Conservation (phyloP, 2,888 invertebrate species). For the Deroplatys truncata region DNA sequence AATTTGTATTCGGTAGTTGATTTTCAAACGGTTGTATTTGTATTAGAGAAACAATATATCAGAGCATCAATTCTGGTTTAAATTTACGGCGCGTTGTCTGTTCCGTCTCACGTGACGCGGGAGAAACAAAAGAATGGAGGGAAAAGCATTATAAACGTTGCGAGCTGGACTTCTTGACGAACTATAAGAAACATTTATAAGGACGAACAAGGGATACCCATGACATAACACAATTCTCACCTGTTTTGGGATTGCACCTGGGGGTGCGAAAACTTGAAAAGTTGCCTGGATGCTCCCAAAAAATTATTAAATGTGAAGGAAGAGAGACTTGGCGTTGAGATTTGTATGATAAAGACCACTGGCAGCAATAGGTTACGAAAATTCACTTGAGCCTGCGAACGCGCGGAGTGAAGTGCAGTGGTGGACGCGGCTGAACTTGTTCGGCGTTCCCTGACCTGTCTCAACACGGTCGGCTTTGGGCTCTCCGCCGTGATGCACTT, state of each 20-base stretch:
- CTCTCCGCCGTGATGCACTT: slow-evolving; percentile 13
- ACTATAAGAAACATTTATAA: neutral
- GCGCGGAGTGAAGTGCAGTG: neutral
- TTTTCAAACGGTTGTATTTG: too few relatives aligned
- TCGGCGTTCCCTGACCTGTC: slow-evolving; percentile 20
- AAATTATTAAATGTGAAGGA: neutral
- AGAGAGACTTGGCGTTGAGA: neutral
- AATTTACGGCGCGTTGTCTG: neutral
- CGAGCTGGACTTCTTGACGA: neutral
- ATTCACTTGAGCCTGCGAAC: neutral
- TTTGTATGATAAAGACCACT: neutral
- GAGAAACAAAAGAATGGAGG: neutral
- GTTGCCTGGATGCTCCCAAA: neutral
- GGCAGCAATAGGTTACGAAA: neutral
- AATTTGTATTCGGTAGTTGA: too few relatives aligned
- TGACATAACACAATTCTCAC: neutral
- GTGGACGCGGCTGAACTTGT: neutral
- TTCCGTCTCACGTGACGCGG: neutral
- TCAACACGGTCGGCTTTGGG: slow-evolving; percentile 18
- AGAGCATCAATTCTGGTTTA: neutral
- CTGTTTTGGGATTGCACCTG: neutral
- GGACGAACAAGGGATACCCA: neutral
- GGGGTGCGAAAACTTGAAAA: neutral
- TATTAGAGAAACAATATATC: too few relatives aligned
- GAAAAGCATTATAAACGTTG: neutral